These are phyloP conservation scores for Diglossa brunneiventris DNA, from an alignment of 2,113 vertebrate species.

Conservation along the genomic window DNA sequence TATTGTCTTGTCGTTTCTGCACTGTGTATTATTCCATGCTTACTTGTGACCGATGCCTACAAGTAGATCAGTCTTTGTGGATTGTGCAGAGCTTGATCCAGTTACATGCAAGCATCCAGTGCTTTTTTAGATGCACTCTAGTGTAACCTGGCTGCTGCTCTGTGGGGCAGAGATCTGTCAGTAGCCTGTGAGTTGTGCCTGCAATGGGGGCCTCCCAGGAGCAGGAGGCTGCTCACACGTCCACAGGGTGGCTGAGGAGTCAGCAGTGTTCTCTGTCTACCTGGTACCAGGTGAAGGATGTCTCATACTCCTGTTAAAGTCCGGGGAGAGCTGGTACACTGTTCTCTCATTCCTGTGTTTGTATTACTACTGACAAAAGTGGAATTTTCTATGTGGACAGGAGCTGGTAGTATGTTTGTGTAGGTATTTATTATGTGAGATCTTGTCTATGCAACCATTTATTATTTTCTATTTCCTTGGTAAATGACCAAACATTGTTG, in stretches of 20 bases:
- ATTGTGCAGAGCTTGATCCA: background rate
- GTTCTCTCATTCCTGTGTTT: background rate
- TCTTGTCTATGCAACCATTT: background rate
- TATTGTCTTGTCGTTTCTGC: background rate
- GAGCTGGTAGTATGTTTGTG: background rate
- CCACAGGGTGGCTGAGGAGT: no score
- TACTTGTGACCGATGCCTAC: background rate
- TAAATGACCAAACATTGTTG: background rate
- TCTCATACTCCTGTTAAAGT: background rate
- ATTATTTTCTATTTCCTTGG: background rate
- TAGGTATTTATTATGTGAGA: background rate
- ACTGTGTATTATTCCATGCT: background rate
- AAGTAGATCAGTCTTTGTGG: background rate
- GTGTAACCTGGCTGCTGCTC: background rate
- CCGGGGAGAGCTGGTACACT: accelerated
- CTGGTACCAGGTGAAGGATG: background rate
- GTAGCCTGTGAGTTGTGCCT: background rate
- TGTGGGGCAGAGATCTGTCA: background rate
- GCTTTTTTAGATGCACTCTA: background rate
- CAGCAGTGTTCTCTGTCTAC: background rate
- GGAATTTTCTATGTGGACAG: background rate
- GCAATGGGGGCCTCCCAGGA: background rate
- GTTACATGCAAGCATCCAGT: background rate
- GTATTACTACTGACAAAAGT: background rate
- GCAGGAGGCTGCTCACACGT: background rate